A percentile compares a stretch with the other conserved stretches of the same genome.
Evolutionary conservation across 2,113 vertebrate genomes (phyloP).

Genomic region (Albula goreensis): DNA sequence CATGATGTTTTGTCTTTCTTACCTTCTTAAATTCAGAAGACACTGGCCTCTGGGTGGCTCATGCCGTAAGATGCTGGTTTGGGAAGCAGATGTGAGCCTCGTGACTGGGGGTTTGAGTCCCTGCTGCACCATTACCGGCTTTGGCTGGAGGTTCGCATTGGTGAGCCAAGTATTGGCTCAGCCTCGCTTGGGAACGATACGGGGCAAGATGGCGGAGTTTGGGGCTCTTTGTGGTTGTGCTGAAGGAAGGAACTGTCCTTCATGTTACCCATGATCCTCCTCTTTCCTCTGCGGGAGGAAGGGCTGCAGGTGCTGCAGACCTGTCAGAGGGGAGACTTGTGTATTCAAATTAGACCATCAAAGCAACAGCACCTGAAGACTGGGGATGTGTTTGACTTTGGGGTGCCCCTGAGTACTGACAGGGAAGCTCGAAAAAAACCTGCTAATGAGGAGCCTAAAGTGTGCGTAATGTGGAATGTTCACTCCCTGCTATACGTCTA

Average conservation of each 20-base stretch:
- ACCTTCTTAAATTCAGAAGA: no score
- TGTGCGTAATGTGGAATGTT: background rate
- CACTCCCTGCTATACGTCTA: no score
- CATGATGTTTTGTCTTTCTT: no score
- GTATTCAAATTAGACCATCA: background rate
- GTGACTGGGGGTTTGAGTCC: no score
- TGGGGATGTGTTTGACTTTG: background rate
- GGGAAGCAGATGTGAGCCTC: no score
- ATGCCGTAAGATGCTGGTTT: no score
- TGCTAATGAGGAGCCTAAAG: background rate
- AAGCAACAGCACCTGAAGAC: background rate
- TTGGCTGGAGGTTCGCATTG: no score
- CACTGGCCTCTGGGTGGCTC: no score
- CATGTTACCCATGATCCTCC: background rate
- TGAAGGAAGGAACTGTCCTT: background rate
- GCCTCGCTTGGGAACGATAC: background rate
- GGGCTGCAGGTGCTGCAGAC: no score
- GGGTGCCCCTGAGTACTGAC: background rate
- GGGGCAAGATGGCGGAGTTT: no score
- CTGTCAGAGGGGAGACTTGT: background rate
- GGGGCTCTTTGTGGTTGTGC: background rate
- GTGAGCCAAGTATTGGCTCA: no score
- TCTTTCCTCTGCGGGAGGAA: background rate
- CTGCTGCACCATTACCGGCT: no score
- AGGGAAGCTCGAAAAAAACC: background rate